Evolutionary conservation across 1,140 invertebrate species (phyloP).

Genomic region (Platorchestia sp.): DNA sequence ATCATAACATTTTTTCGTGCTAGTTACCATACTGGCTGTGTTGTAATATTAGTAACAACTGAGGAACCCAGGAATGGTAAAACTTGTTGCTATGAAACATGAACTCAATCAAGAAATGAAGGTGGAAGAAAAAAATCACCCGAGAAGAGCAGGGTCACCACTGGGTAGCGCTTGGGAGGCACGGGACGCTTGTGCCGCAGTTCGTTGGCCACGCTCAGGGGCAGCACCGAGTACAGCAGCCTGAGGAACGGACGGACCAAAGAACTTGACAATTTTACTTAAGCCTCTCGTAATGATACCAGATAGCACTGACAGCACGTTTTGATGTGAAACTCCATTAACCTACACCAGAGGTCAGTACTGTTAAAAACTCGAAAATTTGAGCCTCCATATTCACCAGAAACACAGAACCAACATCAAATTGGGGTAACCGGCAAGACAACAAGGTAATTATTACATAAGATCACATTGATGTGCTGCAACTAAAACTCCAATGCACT

Average conservation of each 20-base stretch:
- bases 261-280: not conserved
- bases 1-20: too few relatives aligned
- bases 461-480: too few relatives aligned
- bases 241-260: conserved; percentile 72
- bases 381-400: not conserved
- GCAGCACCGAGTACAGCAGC: conserved; percentile 93
- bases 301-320: not conserved
- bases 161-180: conserved; percentile 86
- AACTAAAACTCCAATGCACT: too few relatives aligned
- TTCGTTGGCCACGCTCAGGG: conserved; percentile 92
- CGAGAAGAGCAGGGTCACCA: conserved; percentile 92
- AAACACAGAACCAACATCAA: not conserved
- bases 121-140: conserved; percentile 71
- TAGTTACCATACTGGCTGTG: too few relatives aligned
- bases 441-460: too few relatives aligned
- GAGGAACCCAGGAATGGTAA: too few relatives aligned
- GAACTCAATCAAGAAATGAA: too few relatives aligned
- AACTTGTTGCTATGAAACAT: too few relatives aligned
- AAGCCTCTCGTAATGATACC: not conserved
- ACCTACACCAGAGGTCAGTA: not conserved
- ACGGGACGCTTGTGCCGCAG: conserved; percentile 90
- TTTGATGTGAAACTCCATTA: not conserved
- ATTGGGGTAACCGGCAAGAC: not conserved
- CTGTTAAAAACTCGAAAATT: not conserved
- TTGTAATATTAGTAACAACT: too few relatives aligned